A percentile compares a stretch with the other conserved stretches of the same genome.
phyloP scores from a whole-genome alignment of 2,113 vertebrate genomes.

The Ceratotherium simum region DNA sequence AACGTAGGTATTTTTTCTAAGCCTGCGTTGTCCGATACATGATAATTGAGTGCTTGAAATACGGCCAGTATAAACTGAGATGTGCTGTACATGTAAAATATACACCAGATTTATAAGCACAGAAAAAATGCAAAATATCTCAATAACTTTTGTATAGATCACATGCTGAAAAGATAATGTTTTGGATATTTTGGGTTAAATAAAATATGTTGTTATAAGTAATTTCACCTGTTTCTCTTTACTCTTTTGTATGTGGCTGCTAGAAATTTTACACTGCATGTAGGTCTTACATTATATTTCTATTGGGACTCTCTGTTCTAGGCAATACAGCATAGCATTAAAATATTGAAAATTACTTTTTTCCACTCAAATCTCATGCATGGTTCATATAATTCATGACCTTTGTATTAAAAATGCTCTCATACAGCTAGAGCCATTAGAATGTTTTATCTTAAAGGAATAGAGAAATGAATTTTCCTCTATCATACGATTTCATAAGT shows the following conservation, averaged over 20 bases:
- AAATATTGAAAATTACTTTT: constrained; percentile 47
- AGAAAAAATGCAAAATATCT: not conserved
- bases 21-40: not conserved
- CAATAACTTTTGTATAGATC: not conserved
- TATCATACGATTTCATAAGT: not conserved
- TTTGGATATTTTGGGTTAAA: not conserved
- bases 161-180: not conserved
- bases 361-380: not conserved
- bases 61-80: not conserved
- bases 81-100: not conserved
- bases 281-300: not conserved
- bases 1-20: not conserved
- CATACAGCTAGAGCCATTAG: constrained; percentile 54
- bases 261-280: not conserved
- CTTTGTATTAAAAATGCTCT: constrained; percentile 47
- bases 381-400: constrained; percentile 12
- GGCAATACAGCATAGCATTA: not conserved
- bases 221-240: not conserved
- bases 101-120: not conserved
- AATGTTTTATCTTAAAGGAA: constrained; percentile 65
- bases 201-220: not conserved
- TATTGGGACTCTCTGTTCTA: not conserved
- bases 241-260: not conserved
- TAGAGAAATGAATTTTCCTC: constrained; percentile 57
- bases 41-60: not conserved